These are phyloP conservation scores for Asteroscopus sphinx DNA, from an alignment of 2,888 invertebrate genomes.

Conservation along the genomic window DNA sequence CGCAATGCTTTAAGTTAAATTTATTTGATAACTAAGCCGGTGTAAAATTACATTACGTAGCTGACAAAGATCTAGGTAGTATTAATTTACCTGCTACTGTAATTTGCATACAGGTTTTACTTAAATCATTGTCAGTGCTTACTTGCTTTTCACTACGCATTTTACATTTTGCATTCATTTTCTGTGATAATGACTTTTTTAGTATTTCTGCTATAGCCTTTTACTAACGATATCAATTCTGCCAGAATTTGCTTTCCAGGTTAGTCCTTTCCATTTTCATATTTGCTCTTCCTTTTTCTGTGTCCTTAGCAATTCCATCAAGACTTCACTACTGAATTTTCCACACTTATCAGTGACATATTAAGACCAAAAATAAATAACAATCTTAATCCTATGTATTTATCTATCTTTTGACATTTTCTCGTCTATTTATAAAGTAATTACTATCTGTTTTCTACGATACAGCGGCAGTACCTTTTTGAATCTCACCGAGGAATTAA, in stretches of 20 bases:
- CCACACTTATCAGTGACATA: not conserved
- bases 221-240: not conserved
- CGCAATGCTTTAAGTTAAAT: slow-evolving; percentile 44
- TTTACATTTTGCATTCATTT: slow-evolving; percentile 26
- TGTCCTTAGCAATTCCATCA: not conserved
- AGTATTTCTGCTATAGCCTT: not conserved
- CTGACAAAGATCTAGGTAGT: slow-evolving; percentile 44
- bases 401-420: slow-evolving; percentile 48
- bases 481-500: slow-evolving; percentile 84
- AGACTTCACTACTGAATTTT: not conserved
- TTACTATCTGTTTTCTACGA: slow-evolving; percentile 70
- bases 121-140: slow-evolving; percentile 39
- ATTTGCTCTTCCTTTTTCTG: not conserved
- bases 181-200: slow-evolving; percentile 12
- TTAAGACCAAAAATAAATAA: slow-evolving; percentile 27
- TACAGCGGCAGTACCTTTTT: slow-evolving; percentile 69
- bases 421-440: slow-evolving; percentile 61
- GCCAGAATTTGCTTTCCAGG: not conserved
- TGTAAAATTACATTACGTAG: slow-evolving; percentile 46
- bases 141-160: not conserved
- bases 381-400: slow-evolving; percentile 38
- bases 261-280: not conserved
- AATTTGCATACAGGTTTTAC: slow-evolving; percentile 37
- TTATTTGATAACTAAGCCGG: slow-evolving; percentile 46
- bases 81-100: slow-evolving; percentile 36